These are phyloP conservation scores for Crotophaga sulcirostris DNA, from an alignment of 2,113 vertebrate species.

Conservation along the genomic window DNA sequence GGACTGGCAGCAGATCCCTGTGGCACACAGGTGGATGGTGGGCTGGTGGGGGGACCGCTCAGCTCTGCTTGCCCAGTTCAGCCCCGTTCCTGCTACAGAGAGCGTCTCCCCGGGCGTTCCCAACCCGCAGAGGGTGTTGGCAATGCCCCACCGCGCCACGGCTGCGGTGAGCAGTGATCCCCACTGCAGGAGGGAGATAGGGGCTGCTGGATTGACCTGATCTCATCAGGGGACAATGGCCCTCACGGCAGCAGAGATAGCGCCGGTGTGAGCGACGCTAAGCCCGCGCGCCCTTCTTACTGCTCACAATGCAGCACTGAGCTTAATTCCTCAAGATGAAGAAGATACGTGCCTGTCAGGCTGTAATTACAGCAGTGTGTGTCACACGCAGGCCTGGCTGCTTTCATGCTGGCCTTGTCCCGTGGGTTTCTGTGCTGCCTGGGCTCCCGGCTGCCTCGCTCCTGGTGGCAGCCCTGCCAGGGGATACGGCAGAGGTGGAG, in stretches of 20 bases:
- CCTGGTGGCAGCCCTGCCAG: neutral
- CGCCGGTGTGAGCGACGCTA: neutral
- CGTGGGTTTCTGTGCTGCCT: neutral
- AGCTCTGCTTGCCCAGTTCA: rapidly evolving
- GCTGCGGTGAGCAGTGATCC: neutral
- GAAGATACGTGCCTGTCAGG: constrained; percentile 56
- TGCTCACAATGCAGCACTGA: constrained; percentile 21
- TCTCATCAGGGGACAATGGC: constrained; percentile 48
- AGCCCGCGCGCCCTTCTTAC: constrained; percentile 31
- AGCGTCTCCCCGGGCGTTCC: neutral
- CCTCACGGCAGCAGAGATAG: constrained; percentile 32
- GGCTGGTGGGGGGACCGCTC: neutral
- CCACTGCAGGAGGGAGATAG: constrained; percentile 5
- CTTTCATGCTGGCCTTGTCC: neutral
- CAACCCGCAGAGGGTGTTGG: rapidly evolving
- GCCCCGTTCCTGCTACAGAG: neutral
- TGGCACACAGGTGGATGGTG: neutral
- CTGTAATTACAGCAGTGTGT: neutral
- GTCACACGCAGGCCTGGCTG: neutral
- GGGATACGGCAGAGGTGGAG: neutral
- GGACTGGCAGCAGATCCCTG: neutral
- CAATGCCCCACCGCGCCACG: neutral
- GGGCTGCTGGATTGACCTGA: constrained; percentile 29
- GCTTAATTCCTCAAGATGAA: constrained; percentile 55
- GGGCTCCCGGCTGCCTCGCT: neutral